Evolutionary conservation across 2,113 vertebrate species (phyloP), one percentile per base, ranked within the genome.

Genomic region (Nettapus auritus): DNA sequence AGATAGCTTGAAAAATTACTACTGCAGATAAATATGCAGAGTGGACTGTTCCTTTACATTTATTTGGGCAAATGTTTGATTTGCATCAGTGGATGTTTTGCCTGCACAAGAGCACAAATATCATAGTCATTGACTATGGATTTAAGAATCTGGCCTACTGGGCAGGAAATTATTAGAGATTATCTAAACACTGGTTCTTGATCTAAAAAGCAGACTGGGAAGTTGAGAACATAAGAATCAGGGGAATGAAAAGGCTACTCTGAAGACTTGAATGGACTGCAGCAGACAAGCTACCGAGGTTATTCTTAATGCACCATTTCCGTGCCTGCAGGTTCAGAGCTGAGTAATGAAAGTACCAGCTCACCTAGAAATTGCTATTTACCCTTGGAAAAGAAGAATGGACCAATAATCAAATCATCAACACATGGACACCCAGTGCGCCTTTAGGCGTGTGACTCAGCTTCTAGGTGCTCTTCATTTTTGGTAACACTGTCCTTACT

Each of bases 61-160:
- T 57, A 42, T 53, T 74, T 53, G 6, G 53, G 23, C 42, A 75
- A 16, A 6, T 1, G 4, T 31, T 74, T 76, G 16, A 11, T 66
- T 73, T 31, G 57, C 11, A 1, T 31, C 53, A 40, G 22, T 28
- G 21, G 50, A 28, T 18, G 26, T 29, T 90, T 66, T 53, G 29
- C 66, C n/a, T 22, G 6, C 11, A 20, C 26, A 82, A 48, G 87
- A 82, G 3, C 20, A 42, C 20, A 48, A 23, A 46, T 52, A 71
- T 20, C 34, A 16, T 2, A 55, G 34, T 28, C 1, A 1, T 3
- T n/a, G 12, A 53, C 33, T 3, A 44, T 20, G 22, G 38, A 77
- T 66, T 76, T 89, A 50, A 78, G 42, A 23, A 80, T 5, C 15
- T 13, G 5, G 20, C 22, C 66, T 53, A 25, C 36, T 28, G 7